Evolutionary conservation across 1,140 invertebrate species (phyloP), one percentile per base, ranked within the genome.

Genomic region (honey bee (Apis mellifera)): DNA sequence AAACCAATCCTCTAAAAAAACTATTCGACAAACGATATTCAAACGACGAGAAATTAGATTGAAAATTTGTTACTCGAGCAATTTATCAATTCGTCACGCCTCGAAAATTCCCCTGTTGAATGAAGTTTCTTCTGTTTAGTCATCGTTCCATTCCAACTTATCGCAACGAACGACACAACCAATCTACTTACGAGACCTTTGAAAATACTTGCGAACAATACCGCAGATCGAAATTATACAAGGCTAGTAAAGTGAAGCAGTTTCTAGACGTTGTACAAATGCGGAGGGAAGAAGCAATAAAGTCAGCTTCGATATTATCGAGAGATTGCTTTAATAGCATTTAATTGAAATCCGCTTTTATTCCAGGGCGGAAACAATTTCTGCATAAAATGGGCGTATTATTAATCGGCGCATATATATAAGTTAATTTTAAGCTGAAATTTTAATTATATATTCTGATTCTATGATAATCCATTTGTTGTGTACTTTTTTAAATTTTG

Each of bases 141-240:
- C 13, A 1, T 17, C 64, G 48, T 76, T 21, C 68, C 23, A 62
- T 42, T n/a, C 54, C 72, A 72, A 72, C 57, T 64, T 71, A 52
- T 66, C 42, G 60, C 55, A 48, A 64, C 77, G 32, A 54, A 42
- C 48, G 17, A 23, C 26, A 79, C 26, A 13, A 64, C 57, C 68
- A 59, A 79, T 72, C 68, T 72, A 72, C 69, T 79, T 71, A 62
- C 23, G 69, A 62, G 62, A 79, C 68, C 69, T 62, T 79, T 79
- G 57, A 72, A 54, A 69, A 62, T 72, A 59, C 68, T 72, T 54
- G 26, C 17, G 21, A 79, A 79, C 57, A 79, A 79, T 79, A 70
- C 77, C 69, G 23, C 57, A n/a, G 57, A 8, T 57, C 15, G 17
- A 71, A 71, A 48, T 60, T 78, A 60, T 62, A 48, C 65, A 52